Percentiles rank a stretch among this genome's conserved stretches.
Evolutionary conservation across 2,113 vertebrate genomes (phyloP).

Genomic region (Notothenia coriiceps): DNA sequence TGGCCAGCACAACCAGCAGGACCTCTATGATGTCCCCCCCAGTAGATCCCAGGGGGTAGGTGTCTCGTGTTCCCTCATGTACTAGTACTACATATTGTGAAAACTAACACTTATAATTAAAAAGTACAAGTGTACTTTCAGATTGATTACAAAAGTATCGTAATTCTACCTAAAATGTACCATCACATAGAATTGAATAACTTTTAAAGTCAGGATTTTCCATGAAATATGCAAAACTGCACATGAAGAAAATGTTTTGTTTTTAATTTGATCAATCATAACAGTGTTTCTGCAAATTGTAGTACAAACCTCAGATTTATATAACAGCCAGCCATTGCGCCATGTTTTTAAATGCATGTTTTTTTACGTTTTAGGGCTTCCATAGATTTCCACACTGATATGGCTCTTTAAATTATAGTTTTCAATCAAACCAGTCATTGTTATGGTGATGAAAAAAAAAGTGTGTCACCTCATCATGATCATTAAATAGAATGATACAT

Average conservation of each 20-base stretch:
- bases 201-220: too few species aligned
- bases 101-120: background rate
- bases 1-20: constrained; percentile 87
- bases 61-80: constrained; percentile 53
- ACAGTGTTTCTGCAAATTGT: background rate
- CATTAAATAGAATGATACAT: too few species aligned
- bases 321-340: background rate
- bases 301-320: background rate
- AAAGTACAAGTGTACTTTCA: background rate
- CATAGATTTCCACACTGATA: background rate
- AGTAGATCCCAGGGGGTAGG: constrained; percentile 91
- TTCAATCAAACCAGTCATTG: background rate
- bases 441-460: background rate
- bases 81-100: background rate
- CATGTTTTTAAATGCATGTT: background rate
- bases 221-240: too few species aligned
- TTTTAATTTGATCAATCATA: background rate
- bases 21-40: constrained; percentile 93
- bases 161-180: too few species aligned
- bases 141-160: background rate
- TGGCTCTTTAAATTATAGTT: background rate
- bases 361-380: background rate
- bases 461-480: background rate
- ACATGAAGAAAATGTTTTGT: background rate
- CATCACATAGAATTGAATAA: too few species aligned